Conservation (phyloP, 1,140 invertebrate species). For the Drosophila sturtevanti region DNA sequence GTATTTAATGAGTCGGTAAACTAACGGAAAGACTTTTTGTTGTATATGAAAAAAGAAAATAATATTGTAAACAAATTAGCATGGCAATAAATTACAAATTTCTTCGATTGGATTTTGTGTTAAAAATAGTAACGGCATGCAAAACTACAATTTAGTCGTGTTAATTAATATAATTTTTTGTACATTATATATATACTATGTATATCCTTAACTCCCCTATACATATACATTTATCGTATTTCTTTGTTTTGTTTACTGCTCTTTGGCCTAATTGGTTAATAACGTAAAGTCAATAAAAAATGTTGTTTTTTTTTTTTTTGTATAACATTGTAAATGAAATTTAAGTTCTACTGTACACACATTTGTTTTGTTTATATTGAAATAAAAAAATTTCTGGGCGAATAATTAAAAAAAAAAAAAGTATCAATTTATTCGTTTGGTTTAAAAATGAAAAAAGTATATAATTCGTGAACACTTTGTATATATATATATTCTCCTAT, state of each 20-base stretch:
- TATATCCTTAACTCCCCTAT: neutral
- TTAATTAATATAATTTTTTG: constrained; percentile 15
- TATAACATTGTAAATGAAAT: constrained; percentile 45
- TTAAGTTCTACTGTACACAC: neutral
- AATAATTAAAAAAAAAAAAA: neutral
- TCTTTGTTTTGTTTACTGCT: constrained; percentile 31
- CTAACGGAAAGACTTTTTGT: neutral
- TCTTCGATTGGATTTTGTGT: neutral
- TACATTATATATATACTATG: neutral
- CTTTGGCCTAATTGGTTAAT: constrained; percentile 39
- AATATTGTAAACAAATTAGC: constrained; percentile 57
- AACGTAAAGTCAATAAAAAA: constrained; percentile 48
- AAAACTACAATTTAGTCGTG: constrained; percentile 32
- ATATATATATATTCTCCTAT: too few relatives aligned
- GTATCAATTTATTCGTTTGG: too few relatives aligned
- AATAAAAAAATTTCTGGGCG: too few relatives aligned
- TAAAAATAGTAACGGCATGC: constrained; percentile 26
- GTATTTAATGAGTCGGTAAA: neutral
- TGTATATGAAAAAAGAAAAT: constrained; percentile 26
- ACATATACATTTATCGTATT: constrained; percentile 1
- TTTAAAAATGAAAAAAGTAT: too few relatives aligned
- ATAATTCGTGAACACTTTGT: too few relatives aligned
- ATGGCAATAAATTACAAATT: constrained; percentile 36
- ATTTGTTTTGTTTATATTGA: neutral
- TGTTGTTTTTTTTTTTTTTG: neutral